Percentiles rank a stretch among this genome's conserved stretches.
These are phyloP conservation scores for Coelopa frigida DNA, from an alignment of 1,140 invertebrate species.

Conservation along the genomic window DNA sequence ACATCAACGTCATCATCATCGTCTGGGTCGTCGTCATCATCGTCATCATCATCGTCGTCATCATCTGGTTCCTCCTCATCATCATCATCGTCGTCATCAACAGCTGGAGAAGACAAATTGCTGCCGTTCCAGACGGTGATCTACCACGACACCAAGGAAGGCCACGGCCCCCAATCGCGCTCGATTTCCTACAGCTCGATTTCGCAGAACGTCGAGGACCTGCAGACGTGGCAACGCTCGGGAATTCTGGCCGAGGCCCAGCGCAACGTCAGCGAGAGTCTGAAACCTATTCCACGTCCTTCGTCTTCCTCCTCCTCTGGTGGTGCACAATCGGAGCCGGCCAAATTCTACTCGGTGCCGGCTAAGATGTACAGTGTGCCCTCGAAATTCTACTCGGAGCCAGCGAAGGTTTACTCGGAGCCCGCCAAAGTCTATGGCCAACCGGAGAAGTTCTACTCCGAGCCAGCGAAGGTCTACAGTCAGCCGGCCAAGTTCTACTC, in stretches of 20 bases:
- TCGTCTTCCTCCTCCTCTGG: constrained; percentile 11
- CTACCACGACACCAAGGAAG: constrained; percentile 50
- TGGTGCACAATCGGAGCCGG: constrained; percentile 30
- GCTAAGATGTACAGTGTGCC: constrained; percentile 51
- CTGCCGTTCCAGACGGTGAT: constrained; percentile 47
- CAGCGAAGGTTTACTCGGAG: constrained; percentile 55
- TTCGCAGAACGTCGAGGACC: constrained; percentile 44
- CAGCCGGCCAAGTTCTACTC: constrained; percentile 48
- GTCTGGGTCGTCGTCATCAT: no score
- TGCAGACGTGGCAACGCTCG: constrained; percentile 31
- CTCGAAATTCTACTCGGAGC: constrained; percentile 55
- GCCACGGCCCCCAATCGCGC: constrained; percentile 39
- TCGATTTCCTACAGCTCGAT: constrained; percentile 50
- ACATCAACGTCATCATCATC: no score
- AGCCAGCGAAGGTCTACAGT: constrained; percentile 57
- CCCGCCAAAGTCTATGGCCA: constrained; percentile 58
- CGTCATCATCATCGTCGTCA: no score
- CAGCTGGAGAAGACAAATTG: constrained; percentile 20
- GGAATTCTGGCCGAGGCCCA: constrained; percentile 38
- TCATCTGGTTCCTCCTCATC: no score
- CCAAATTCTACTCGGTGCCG: constrained; percentile 47
- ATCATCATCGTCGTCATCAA: no score
- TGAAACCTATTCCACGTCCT: constrained; percentile 21
- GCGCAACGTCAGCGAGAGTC: constrained; percentile 39
- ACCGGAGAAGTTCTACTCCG: constrained; percentile 57